These are phyloP conservation scores for Notarius lentiginosus DNA, from an alignment of 2,113 vertebrate species.

Conservation along the genomic window DNA sequence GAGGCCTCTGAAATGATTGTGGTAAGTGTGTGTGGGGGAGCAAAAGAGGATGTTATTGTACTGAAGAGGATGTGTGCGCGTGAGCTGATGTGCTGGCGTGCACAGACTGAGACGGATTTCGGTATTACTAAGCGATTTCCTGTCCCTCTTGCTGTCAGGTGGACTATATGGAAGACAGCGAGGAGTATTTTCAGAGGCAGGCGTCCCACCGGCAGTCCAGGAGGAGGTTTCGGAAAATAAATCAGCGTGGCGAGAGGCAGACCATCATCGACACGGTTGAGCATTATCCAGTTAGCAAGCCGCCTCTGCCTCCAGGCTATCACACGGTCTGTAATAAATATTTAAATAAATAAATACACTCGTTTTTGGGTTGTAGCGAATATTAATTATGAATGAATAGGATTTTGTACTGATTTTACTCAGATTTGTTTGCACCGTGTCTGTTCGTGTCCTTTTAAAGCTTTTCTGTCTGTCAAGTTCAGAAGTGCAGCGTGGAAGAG, in stretches of 20 bases:
- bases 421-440: not conserved
- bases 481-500: not conserved
- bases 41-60: not conserved
- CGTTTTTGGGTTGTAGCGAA: too few relatives aligned
- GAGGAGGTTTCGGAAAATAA: constrained; percentile 87
- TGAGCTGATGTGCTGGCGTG: not conserved
- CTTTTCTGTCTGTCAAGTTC: not conserved
- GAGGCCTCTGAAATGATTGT: constrained; percentile 56
- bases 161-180: constrained; percentile 91
- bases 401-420: not conserved
- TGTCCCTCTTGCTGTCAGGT: constrained; percentile 57
- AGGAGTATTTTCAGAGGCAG: constrained; percentile 89
- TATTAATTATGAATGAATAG: not conserved
- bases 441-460: too few relatives aligned
- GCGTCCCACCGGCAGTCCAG: constrained; percentile 87
- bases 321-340: constrained; percentile 74
- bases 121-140: not conserved
- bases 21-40: constrained; percentile 39
- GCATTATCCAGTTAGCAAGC: constrained; percentile 78
- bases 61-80: not conserved
- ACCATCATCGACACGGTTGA: constrained; percentile 86
- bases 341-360: not conserved
- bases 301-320: constrained; percentile 82
- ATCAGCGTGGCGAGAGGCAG: constrained; percentile 86
- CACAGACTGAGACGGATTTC: not conserved